A percentile compares a stretch with the other conserved stretches of the same genome.
phyloP scores from a whole-genome alignment of 2,888 invertebrate species.

The Cephus pygmeus region DNA sequence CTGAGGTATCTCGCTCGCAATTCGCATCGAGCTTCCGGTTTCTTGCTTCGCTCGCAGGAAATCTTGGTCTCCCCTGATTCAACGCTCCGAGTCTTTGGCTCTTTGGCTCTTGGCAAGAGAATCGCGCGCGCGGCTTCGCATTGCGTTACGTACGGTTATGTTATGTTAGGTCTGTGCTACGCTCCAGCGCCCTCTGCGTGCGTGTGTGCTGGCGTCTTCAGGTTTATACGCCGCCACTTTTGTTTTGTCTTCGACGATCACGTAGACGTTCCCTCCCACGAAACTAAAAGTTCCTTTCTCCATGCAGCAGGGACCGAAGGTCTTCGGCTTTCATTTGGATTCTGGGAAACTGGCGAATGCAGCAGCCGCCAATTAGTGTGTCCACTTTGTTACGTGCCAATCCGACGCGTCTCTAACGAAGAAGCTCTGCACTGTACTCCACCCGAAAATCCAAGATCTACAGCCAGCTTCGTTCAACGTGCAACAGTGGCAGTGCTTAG shows the following conservation, averaged over 20 bases:
- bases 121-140: background rate
- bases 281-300: too few relatives aligned
- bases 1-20: background rate
- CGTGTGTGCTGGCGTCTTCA: background rate
- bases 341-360: constrained; percentile 25
- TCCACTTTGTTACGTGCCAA: too few relatives aligned
- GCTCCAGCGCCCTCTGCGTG: constrained; percentile 11
- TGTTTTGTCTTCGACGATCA: constrained; percentile 29
- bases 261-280: background rate
- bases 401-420: too few relatives aligned
- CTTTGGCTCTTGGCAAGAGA: constrained; percentile 16
- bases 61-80: constrained; percentile 29
- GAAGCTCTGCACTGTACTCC: too few relatives aligned
- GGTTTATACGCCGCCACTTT: constrained; percentile 30
- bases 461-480: too few relatives aligned
- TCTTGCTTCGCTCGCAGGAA: background rate
- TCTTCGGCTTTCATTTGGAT: too few relatives aligned
- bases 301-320: too few relatives aligned
- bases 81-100: constrained; percentile 11
- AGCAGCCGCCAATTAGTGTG: background rate
- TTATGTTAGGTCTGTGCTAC: constrained; percentile 25
- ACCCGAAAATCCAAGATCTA: too few relatives aligned
- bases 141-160: constrained; percentile 29
- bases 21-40: background rate
- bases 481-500: too few relatives aligned